Evolutionary conservation across 2,113 vertebrate species (phyloP).

Genomic region (Paratilapia polleni): DNA sequence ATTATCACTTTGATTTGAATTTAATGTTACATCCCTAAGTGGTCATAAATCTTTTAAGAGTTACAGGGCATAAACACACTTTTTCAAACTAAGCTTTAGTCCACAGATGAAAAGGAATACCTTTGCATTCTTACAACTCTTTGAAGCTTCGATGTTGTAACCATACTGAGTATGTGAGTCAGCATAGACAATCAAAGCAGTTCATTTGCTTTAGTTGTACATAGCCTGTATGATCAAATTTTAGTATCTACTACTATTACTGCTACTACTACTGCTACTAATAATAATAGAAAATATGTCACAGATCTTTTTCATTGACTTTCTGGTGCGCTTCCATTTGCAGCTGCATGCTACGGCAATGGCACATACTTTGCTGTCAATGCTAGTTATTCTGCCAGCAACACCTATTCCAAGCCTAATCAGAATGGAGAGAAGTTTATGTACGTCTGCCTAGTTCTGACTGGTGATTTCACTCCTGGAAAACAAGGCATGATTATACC

Average conservation of each 20-base stretch:
- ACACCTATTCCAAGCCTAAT: conserved; percentile 79
- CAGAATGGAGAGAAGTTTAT: conserved; percentile 71
- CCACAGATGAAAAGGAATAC: neutral
- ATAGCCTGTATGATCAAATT: no score
- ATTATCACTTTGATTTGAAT: neutral
- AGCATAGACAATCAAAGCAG: no score
- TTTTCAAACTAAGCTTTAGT: neutral
- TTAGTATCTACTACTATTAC: no score
- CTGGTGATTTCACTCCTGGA: conserved; percentile 78
- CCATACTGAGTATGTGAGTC: no score
- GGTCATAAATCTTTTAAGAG: neutral
- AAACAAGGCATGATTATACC: conserved; percentile 35
- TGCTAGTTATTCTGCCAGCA: conserved; percentile 76
- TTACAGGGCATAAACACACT: neutral
- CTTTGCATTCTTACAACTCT: no score
- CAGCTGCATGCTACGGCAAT: conserved; percentile 79
- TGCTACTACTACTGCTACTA: no score
- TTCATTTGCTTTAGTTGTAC: no score
- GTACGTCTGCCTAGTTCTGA: conserved; percentile 85
- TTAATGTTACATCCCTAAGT: neutral
- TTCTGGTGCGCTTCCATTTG: conserved; percentile 24
- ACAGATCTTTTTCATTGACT: neutral
- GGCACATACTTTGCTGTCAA: conserved; percentile 87
- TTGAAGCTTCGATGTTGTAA: no score
- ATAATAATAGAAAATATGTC: neutral